Percentiles rank a stretch among this genome's conserved stretches.
phyloP scores from a whole-genome alignment of 2,113 vertebrate genomes.

The Carassius gibelio region DNA sequence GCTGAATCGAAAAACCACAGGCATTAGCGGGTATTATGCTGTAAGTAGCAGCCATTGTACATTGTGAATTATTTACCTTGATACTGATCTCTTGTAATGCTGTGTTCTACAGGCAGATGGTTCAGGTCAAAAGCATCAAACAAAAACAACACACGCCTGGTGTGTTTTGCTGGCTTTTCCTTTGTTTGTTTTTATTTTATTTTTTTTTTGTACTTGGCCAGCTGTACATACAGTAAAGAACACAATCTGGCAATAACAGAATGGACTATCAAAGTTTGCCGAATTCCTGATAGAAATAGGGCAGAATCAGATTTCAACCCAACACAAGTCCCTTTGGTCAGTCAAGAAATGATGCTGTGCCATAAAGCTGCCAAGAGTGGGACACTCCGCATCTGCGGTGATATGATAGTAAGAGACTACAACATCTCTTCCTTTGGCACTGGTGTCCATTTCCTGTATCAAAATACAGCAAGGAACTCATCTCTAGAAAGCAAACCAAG shows the following conservation, averaged over 20 bases:
- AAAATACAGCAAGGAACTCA: conserved; percentile 70
- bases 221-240: conserved; percentile 51
- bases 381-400: conserved; percentile 60
- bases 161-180: conserved; percentile 23
- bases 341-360: conserved; percentile 20
- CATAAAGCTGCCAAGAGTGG: conserved; percentile 54
- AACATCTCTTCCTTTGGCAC: conserved; percentile 69
- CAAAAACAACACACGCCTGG: conserved; percentile 52
- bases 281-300: conserved; percentile 64
- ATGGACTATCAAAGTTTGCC: conserved; percentile 61
- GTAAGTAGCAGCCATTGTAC: conserved; percentile 55
- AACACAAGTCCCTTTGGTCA: conserved; percentile 54
- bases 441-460: conserved; percentile 72
- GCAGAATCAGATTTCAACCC: conserved; percentile 55
- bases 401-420: conserved; percentile 73
- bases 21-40: conserved; percentile 69
- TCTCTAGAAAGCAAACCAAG: conserved; percentile 74
- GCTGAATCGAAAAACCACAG: conserved; percentile 61
- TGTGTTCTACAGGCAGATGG: conserved; percentile 71
- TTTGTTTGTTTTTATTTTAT: background rate
- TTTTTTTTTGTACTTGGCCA: conserved; percentile 50
- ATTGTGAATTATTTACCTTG: conserved; percentile 57
- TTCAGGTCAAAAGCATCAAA: conserved; percentile 66
- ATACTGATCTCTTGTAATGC: conserved; percentile 57
- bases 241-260: conserved; percentile 40